Base-by-base conservation (phyloP, 2,113 vertebrate species). In the Otus sunia region DNA sequence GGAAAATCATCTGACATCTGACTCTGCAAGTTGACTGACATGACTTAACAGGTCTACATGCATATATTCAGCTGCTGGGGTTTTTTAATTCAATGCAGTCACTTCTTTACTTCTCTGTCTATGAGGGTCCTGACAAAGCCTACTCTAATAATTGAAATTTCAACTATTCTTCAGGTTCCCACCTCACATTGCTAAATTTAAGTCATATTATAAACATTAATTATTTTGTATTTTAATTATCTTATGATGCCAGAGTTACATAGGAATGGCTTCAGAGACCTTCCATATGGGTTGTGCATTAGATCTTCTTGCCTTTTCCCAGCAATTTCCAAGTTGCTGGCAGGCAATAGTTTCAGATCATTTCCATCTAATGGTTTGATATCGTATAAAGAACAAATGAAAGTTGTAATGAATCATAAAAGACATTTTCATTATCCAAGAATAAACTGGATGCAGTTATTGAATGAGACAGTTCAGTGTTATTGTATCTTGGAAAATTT, bases 341-440 rank as follows among this genome's bases (percentile, higher is more conserved):
- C 56, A 94, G 73, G 21, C 60, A 94, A 52, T 64, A 63, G n/a
- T 27, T 95, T 27, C 50, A 92, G 79, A 79, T 96, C 76, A 96
- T 96, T 96, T 94, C 58, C 67, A 23, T 83, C 68, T 92, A 73
- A 89, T 85, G 81, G 45, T 93, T 94, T 91, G 73, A 90, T 85
- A 86, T 37, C 62, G 34, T 37, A 92, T 43, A 93, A 66, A 83
- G 72, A 93, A 39, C 32, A 96, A 95, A 88, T 52, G 32, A 84
- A 77, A 66, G 64, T 85, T 94, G 87, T 82, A 92, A 86, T 89
- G 95, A 96, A 90, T 96, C 86, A 91, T 88, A 93, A 94, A 93
- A 96, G 83, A 93, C 36, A 81, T 94, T 94, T 96, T 94, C 55
- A 96, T 96, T 97, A 85, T 78, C 91, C n/a, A 87, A 86, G 80